Evolutionary conservation across 2,797 vertebrate genomes (phyloP).

Genomic region (Jordanella pulchra): DNA sequence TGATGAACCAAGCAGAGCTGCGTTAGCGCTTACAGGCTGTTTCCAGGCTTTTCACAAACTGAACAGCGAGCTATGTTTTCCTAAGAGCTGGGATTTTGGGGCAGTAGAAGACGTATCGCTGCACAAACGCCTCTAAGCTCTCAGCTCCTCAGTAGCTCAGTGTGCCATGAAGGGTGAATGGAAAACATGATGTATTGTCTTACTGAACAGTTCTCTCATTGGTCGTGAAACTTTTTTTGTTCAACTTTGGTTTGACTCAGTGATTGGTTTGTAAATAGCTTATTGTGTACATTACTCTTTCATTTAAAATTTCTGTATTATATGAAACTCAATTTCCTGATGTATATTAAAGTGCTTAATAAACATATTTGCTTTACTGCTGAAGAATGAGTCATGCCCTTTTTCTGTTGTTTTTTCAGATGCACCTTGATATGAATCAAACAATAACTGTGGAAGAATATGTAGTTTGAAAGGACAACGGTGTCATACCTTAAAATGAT

Average conservation of each 20-base stretch:
- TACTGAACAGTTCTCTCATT: slow-evolving; percentile 71
- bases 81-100: slow-evolving; percentile 46
- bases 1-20: slow-evolving; percentile 61
- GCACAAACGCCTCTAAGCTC: slow-evolving; percentile 63
- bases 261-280: slow-evolving; percentile 93
- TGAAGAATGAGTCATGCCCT: slow-evolving; percentile 53
- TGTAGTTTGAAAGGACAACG: too few relatives aligned
- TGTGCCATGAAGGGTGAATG: slow-evolving; percentile 53
- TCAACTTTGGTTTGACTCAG: slow-evolving; percentile 70
- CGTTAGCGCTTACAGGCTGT: slow-evolving; percentile 70
- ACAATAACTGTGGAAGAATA: not conserved
- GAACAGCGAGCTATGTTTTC: slow-evolving; percentile 71
- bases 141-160: slow-evolving; percentile 57
- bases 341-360: slow-evolving; percentile 99
- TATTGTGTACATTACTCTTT: slow-evolving; percentile 95
- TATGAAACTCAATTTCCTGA: slow-evolving; percentile 91
- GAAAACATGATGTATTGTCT: slow-evolving; percentile 73
- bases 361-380: slow-evolving; percentile 99
- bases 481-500: too few relatives aligned
- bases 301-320: slow-evolving; percentile 97
- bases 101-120: slow-evolving; percentile 57
- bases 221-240: slow-evolving; percentile 78
- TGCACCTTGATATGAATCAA: too few relatives aligned
- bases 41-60: slow-evolving; percentile 74
- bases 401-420: not conserved